Evolutionary conservation across 92 coral and sea anemone species (phyloP), one percentile per base, ranked within the genome.

Genomic region (Phenganax subtilis): DNA sequence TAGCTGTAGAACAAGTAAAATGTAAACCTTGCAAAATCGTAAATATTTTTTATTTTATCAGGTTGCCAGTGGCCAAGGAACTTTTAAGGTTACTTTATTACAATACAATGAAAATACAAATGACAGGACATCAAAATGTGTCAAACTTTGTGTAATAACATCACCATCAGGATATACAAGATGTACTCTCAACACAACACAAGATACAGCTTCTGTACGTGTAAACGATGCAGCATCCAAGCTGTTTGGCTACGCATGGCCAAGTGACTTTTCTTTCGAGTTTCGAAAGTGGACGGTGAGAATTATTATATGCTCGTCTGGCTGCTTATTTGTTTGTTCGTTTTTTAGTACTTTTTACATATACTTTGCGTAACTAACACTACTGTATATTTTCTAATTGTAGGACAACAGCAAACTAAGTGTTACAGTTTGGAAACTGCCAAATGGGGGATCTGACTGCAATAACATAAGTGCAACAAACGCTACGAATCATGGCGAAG

Each of bases 381-480:
- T 52, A 27, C 4, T 37, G 9, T 52, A 10, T 12, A 12, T 9
- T 59, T 59, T 59, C 0, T 5, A 25, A 28, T 17, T 30, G 58
- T 78, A 78, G 82, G 72, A 61, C 67, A 62, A 62, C 73, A 78
- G 72, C 16, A 73, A 78, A 78, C 58, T 78, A 25, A 62, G 82
- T 7, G 73, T 55, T 57, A 78, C 73, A 14, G 72, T 78, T 14
- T 78, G 73, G 82, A 62, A 25, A 29, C 72, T n/a, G 44, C 82
- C 82, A 7, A 11, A 58, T 3, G 82, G 72, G 6, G 0, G 62
- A 14, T 51, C 72, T 20, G 25, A 20, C 15, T 76, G 81, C 58
- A 55, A 57, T 4, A 62, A 29, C 14, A 30, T 73, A 7, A 51
- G 17, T 53, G 58, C 82, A 52, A 63, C 72, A 0, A 78, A 61